A percentile compares a stretch with the other conserved stretches of the same genome.
Conservation (phyloP, 1,140 invertebrate species). For the Luehdorfia chinensis region DNA sequence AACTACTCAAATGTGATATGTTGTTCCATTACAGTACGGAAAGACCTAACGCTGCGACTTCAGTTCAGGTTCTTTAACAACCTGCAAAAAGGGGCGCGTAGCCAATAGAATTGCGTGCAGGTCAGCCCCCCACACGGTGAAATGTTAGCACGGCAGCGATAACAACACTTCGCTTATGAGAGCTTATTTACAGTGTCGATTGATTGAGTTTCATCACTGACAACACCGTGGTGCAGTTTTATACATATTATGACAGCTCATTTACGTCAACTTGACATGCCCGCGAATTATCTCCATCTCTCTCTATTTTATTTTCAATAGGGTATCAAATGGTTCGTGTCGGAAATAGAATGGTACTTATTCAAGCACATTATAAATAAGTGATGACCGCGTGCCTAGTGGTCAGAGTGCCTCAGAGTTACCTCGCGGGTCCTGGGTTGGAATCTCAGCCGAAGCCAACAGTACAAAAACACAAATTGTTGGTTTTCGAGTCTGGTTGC, state of each 20-base stretch:
- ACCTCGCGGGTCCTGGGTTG: too few relatives aligned
- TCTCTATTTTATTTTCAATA: too few relatives aligned
- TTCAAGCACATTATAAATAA: too few relatives aligned
- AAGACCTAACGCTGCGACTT: conserved; percentile 94
- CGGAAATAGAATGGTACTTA: too few relatives aligned
- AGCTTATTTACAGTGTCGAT: conserved; percentile 60
- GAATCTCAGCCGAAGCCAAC: too few relatives aligned
- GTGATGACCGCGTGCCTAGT: too few relatives aligned
- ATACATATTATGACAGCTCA: conserved; percentile 19
- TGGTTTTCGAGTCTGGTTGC: too few relatives aligned
- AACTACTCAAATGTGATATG: conserved; percentile 49
- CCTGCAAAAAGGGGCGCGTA: conserved; percentile 89
- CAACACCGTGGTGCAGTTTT: conserved; percentile 52
- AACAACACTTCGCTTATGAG: conserved; percentile 73
- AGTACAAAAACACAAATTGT: too few relatives aligned
- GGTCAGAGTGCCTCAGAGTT: too few relatives aligned
- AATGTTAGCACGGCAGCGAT: conserved; percentile 66
- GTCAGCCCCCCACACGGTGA: conserved; percentile 87
- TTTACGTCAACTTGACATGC: not conserved
- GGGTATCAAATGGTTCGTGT: too few relatives aligned
- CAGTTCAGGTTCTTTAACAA: conserved; percentile 96
- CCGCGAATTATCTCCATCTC: too few relatives aligned
- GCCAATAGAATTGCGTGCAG: conserved; percentile 85
- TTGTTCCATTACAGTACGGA: conserved; percentile 88
- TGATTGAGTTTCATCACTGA: conserved; percentile 55